These are phyloP conservation scores for Ceratotherium simum DNA, from an alignment of 2,113 vertebrate species.

Conservation along the genomic window DNA sequence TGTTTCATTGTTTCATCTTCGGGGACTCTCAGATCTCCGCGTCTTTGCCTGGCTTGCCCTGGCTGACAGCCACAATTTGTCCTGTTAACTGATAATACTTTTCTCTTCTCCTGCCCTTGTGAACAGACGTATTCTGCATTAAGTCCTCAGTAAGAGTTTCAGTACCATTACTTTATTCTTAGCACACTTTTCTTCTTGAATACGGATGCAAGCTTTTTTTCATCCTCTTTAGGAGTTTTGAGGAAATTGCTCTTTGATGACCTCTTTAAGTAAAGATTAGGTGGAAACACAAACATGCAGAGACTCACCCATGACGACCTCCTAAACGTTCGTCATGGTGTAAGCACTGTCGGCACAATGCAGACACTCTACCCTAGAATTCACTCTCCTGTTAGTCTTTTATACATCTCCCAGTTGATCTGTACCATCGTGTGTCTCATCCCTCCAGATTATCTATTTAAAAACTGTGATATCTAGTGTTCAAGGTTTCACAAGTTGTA, in stretches of 20 bases:
- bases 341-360: fast-evolving
- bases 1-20: not conserved
- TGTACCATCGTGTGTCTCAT: not conserved
- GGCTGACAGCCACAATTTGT: not conserved
- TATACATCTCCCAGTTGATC: not conserved
- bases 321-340: fast-evolving
- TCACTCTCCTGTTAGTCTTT: not conserved
- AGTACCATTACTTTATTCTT: not conserved
- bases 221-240: not conserved
- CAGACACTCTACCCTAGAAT: not conserved
- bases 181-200: not conserved
- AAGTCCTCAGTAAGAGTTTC: not conserved
- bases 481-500: not conserved
- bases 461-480: not conserved
- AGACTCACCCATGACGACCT: no score
- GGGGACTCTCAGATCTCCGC: not conserved
- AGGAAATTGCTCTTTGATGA: not conserved
- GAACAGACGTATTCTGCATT: not conserved
- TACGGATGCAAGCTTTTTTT: not conserved
- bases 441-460: not conserved
- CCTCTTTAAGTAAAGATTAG: not conserved
- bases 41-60: not conserved
- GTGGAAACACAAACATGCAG: not conserved
- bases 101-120: not conserved
- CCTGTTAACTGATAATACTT: not conserved